Conservation (phyloP, 1,140 invertebrate genomes). For the Trichonephila clavata region DNA sequence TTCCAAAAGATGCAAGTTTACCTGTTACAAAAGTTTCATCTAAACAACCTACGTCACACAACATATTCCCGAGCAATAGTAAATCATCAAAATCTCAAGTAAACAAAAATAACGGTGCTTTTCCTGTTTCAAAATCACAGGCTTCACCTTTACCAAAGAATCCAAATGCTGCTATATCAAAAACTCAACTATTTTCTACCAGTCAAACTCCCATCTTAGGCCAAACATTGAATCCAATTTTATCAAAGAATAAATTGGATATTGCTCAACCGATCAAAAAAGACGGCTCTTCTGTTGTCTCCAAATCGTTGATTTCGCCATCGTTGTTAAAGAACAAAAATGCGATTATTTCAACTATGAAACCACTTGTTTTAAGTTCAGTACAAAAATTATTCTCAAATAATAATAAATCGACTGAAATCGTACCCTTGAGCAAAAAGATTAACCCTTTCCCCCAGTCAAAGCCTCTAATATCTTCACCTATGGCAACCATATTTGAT, state of each 20-base stretch:
- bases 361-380: no score
- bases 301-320: background rate
- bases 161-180: no score
- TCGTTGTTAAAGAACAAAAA: background rate
- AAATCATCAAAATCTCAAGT: no score
- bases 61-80: no score
- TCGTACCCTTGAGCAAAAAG: background rate
- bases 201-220: background rate
- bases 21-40: no score
- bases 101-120: no score
- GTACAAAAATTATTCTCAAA: background rate
- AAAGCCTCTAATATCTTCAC: background rate
- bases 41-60: no score
- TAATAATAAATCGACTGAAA: background rate
- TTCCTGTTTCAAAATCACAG: no score
- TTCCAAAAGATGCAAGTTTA: no score
- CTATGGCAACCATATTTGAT: slow-evolving; percentile 51
- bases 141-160: no score
- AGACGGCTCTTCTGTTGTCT: background rate
- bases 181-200: background rate
- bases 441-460: background rate
- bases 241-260: background rate
- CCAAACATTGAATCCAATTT: background rate
- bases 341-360: no score
- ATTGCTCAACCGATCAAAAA: background rate